Percentiles rank a stretch among this genome's conserved stretches.
phyloP scores from a whole-genome alignment of 2,888 invertebrate genomes.

The Parapristionchus giblindavisi region DNA sequence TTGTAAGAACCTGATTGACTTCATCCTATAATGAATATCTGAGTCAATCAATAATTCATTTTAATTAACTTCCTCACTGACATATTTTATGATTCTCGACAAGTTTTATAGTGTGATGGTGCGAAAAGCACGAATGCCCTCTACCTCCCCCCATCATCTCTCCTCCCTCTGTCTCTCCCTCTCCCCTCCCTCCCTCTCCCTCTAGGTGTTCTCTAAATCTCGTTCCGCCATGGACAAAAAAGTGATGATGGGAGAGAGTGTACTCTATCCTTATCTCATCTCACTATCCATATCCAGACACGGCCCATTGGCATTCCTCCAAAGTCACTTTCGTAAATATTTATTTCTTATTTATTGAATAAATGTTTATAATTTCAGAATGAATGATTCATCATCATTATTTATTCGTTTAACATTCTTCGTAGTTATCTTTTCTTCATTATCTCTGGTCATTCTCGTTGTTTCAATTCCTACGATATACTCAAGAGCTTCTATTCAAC shows the following conservation, averaged over 20 bases:
- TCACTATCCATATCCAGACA: not conserved
- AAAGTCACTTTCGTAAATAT: too few relatives aligned
- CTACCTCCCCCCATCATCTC: not conserved
- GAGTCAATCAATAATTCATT: not conserved
- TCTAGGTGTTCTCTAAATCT: not conserved
- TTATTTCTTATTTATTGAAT: too few relatives aligned
- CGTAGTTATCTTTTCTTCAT: not conserved
- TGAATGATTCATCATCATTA: not conserved
- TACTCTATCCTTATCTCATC: not conserved
- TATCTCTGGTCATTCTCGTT: slow-evolving; percentile 41
- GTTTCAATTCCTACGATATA: slow-evolving; percentile 41
- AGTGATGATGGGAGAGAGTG: too few relatives aligned
- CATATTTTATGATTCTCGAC: too few relatives aligned
- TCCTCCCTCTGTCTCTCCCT: slow-evolving; percentile 1
- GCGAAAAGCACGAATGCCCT: not conserved
- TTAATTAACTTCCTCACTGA: not conserved
- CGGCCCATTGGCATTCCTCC: too few relatives aligned
- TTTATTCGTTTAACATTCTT: not conserved
- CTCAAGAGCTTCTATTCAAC: slow-evolving; percentile 19
- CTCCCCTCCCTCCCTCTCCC: not conserved
- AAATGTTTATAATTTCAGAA: too few relatives aligned
- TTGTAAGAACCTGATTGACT: slow-evolving; percentile 69
- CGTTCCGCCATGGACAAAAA: not conserved
- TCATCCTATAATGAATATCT: slow-evolving; percentile 61
- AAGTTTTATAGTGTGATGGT: not conserved